Conservation (phyloP, 2,797 vertebrate species). For the Acanthurus tractus region DNA sequence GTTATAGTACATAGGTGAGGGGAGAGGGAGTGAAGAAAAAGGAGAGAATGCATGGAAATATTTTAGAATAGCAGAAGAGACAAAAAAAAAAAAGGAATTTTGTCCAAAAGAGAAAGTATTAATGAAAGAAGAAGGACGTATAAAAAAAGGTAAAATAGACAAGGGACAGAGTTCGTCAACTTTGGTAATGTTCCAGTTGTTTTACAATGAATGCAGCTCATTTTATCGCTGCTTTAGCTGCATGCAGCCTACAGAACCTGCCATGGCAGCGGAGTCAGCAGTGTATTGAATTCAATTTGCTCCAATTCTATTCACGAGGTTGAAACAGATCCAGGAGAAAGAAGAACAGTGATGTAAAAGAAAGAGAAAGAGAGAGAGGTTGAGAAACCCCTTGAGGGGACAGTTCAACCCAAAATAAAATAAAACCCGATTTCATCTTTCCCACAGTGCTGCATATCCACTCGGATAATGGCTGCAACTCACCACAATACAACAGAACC, state of each 20-base stretch:
- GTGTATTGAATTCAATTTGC: slow-evolving; percentile 30
- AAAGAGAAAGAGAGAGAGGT: slow-evolving; percentile 1
- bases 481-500: slow-evolving; percentile 6
- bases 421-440: neutral
- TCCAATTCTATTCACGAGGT: slow-evolving; percentile 6
- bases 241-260: neutral
- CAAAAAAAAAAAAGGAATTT: neutral
- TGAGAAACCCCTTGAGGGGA: slow-evolving; percentile 17
- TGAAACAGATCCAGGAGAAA: slow-evolving; percentile 25
- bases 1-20: slow-evolving; percentile 2
- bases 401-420: slow-evolving; percentile 2
- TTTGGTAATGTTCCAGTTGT: neutral
- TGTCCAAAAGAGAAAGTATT: neutral
- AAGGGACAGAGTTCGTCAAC: neutral
- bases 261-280: too few relatives aligned
- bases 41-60: neutral
- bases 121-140: neutral
- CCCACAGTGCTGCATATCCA: neutral
- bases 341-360: slow-evolving; percentile 5
- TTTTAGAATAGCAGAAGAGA: neutral
- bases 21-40: neutral
- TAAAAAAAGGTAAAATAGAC: neutral
- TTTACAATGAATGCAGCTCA: neutral
- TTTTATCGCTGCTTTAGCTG: neutral
- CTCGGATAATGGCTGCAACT: slow-evolving; percentile 9